These are phyloP conservation scores for Platycheirus rosarum DNA, from an alignment of 2,888 invertebrate genomes.

Conservation along the genomic window DNA sequence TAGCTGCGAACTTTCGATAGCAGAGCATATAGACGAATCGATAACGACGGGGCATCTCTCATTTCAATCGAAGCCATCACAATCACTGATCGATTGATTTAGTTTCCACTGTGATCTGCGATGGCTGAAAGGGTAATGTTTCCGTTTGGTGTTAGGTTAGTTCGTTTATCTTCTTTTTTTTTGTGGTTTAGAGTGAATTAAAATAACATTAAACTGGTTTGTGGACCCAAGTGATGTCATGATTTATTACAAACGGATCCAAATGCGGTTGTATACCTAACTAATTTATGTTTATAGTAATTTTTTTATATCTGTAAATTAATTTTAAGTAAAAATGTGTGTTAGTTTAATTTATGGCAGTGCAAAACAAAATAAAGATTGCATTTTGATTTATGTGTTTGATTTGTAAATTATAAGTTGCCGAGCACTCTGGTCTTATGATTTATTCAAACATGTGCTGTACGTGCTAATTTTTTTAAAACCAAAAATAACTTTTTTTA, in stretches of 20 bases:
- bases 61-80: constrained; percentile 43
- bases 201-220: constrained; percentile 58
- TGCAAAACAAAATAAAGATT: no score
- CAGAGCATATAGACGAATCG: constrained; percentile 12
- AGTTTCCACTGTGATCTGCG: constrained; percentile 7
- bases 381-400: no score
- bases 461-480: no score
- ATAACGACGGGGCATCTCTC: constrained; percentile 15
- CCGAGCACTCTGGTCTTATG: no score
- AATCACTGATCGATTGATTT: constrained; percentile 65
- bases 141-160: constrained; percentile 53
- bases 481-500: no score
- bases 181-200: not conserved
- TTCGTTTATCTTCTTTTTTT: not conserved
- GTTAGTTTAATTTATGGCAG: constrained; percentile 3
- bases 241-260: constrained; percentile 59
- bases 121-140: constrained; percentile 61
- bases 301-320: constrained; percentile 21
- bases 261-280: constrained; percentile 45
- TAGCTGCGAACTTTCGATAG: constrained; percentile 68
- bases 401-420: no score
- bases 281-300: constrained; percentile 49
- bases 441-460: no score
- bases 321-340: constrained; percentile 25
- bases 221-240: constrained; percentile 67